Percentiles rank a stretch among this genome's conserved stretches.
These are phyloP conservation scores for Agrochola circellaris DNA, from an alignment of 2,888 invertebrate genomes.

Conservation along the genomic window DNA sequence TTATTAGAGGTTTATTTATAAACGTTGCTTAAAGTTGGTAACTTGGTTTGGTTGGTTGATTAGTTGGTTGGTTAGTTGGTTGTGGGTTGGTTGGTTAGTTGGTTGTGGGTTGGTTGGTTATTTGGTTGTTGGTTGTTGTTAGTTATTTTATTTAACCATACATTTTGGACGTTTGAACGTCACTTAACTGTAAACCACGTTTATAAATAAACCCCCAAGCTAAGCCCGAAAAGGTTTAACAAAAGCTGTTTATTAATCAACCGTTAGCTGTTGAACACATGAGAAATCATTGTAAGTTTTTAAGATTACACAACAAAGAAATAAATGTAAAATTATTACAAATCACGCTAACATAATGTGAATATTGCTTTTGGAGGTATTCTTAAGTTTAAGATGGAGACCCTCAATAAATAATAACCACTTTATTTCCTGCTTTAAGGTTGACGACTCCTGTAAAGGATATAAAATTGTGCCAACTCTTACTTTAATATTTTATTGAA, in stretches of 20 bases:
- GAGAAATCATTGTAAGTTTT: constrained; percentile 34
- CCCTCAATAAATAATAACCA: constrained; percentile 56
- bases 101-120: too few relatives aligned
- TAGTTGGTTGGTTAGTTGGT: too few relatives aligned
- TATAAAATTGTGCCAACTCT: constrained; percentile 10
- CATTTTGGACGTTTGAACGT: too few relatives aligned
- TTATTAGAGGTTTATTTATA: too few relatives aligned
- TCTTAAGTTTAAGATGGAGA: constrained; percentile 37
- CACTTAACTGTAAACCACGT: too few relatives aligned
- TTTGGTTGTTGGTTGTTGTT: too few relatives aligned
- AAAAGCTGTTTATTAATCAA: constrained; percentile 38
- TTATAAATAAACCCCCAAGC: too few relatives aligned
- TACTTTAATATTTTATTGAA: constrained; percentile 33
- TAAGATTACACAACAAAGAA: constrained; percentile 51
- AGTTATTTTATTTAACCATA: too few relatives aligned
- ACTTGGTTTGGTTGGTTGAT: too few relatives aligned
- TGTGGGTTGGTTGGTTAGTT: too few relatives aligned
- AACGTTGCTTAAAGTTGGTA: too few relatives aligned
- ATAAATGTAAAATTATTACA: constrained; percentile 44
- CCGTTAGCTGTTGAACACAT: constrained; percentile 29
- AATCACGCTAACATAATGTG: constrained; percentile 38
- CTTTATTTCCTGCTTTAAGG: constrained; percentile 52
- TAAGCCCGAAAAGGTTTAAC: constrained; percentile 8
- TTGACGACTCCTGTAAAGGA: constrained; percentile 43
- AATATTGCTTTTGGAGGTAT: constrained; percentile 44